These are phyloP conservation scores for Eclectus roratus DNA, from an alignment of 2,113 vertebrate genomes.

Conservation along the genomic window DNA sequence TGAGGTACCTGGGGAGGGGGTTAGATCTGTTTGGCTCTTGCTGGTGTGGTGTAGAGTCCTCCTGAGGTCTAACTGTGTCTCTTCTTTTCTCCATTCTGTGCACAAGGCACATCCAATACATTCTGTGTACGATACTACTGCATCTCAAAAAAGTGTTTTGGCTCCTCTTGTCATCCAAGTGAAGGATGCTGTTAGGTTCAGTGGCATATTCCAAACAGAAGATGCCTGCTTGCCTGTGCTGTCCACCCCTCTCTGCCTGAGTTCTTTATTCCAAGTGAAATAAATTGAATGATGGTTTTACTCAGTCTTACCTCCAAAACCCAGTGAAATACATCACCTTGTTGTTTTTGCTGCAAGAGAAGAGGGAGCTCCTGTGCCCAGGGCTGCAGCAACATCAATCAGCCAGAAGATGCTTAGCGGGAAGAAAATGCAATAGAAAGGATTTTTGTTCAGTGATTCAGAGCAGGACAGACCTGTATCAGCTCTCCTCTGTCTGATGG, in stretches of 20 bases:
- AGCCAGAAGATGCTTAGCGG: neutral
- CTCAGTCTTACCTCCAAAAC: neutral
- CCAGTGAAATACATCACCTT: neutral
- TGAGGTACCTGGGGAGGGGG: neutral
- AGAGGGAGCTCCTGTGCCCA: neutral
- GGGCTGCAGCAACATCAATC: neutral
- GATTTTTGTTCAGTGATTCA: neutral
- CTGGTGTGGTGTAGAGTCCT: neutral
- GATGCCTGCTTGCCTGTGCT: neutral
- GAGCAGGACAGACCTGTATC: neutral
- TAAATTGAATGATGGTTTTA: neutral
- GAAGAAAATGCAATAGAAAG: neutral
- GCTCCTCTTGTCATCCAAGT: neutral
- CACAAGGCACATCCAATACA: neutral
- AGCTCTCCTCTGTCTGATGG: neutral
- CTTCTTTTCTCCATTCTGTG: neutral
- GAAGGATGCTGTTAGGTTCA: neutral
- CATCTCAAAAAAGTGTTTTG: neutral
- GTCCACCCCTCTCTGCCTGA: neutral
- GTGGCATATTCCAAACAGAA: neutral
- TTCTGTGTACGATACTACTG: accelerated
- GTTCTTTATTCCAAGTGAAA: neutral
- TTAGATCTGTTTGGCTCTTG: neutral
- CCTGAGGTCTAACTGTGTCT: neutral
- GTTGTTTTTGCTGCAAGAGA: neutral